A percentile compares a stretch with the other conserved stretches of the same genome.
Conservation (phyloP, 2,113 vertebrate species). For the Phaetusa simplex region DNA sequence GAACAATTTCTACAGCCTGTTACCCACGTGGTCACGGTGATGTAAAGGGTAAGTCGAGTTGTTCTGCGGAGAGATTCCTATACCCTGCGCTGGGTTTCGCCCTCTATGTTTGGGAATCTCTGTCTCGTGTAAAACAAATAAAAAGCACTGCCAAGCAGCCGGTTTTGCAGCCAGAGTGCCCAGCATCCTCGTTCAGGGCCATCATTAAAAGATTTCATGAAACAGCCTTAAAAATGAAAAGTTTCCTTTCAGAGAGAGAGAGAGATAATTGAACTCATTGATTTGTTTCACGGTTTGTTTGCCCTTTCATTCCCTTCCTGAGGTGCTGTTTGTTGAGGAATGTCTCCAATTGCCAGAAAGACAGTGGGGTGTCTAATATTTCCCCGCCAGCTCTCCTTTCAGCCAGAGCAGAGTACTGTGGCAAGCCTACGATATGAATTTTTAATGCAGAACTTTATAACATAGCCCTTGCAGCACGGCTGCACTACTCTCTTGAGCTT, state of each 20-base stretch:
- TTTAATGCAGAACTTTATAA: conserved; percentile 92
- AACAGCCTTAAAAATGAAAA: conserved; percentile 70
- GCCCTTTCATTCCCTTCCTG: conserved; percentile 77
- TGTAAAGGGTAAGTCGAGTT: not conserved
- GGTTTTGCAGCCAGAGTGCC: not conserved
- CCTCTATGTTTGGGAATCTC: not conserved
- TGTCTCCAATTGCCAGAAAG: conserved; percentile 81
- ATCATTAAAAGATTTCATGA: conserved; percentile 59
- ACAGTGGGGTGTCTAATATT: conserved; percentile 79
- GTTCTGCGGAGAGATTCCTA: not conserved
- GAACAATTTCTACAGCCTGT: not conserved
- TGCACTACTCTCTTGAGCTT: conserved; percentile 79
- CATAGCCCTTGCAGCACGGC: conserved; percentile 77
- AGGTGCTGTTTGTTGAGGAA: conserved; percentile 81
- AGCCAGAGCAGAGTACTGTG: conserved; percentile 78
- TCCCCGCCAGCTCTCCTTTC: conserved; percentile 77
- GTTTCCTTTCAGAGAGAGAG: conserved; percentile 72
- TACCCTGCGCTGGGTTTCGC: not conserved
- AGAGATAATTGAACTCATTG: conserved; percentile 81
- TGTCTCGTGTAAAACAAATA: conserved; percentile 2
- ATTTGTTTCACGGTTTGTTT: conserved; percentile 83
- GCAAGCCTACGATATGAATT: conserved; percentile 89
- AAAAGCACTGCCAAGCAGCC: conserved; percentile 10
- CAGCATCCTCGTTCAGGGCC: conserved; percentile 27
- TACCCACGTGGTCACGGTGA: not conserved